Percentiles rank a stretch among this genome's conserved stretches.
phyloP scores from a whole-genome alignment of 2,797 vertebrate species.

The Psittacula echo region DNA sequence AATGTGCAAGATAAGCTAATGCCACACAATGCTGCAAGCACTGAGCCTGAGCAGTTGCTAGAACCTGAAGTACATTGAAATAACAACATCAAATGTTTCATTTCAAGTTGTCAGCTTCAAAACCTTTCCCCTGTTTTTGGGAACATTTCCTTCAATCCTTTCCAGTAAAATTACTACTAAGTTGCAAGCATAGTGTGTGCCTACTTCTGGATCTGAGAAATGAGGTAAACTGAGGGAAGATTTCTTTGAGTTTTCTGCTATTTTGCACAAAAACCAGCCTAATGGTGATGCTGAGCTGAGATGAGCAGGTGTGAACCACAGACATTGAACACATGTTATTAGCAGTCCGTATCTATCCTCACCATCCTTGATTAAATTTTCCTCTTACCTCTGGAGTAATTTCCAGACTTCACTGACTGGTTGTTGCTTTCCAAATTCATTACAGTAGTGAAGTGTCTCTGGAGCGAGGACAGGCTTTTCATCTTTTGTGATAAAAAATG shows the following conservation, averaged over 20 bases:
- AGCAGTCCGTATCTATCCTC: background rate
- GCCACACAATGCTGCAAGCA: background rate
- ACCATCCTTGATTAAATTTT: background rate
- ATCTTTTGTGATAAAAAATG: slow-evolving; percentile 8
- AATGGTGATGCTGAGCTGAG: background rate
- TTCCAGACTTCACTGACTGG: background rate
- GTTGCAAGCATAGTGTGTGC: background rate
- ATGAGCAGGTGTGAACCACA: background rate
- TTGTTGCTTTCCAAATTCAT: background rate
- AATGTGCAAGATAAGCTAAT: background rate
- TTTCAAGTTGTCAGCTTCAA: background rate
- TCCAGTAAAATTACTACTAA: background rate
- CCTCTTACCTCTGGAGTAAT: background rate
- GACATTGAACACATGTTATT: background rate
- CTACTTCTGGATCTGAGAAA: background rate
- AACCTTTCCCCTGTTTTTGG: background rate
- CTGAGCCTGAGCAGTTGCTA: background rate
- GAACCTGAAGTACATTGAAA: background rate
- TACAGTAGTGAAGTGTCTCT: background rate
- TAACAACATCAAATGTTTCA: background rate
- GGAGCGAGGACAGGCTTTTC: background rate
- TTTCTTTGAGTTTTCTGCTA: background rate
- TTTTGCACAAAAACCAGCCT: background rate
- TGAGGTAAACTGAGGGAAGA: background rate
- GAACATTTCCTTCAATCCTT: background rate